Percentiles rank a stretch among this genome's conserved stretches.
These are phyloP conservation scores for Otocyon megalotis DNA, from an alignment of 2,113 vertebrate genomes.

Conservation along the genomic window DNA sequence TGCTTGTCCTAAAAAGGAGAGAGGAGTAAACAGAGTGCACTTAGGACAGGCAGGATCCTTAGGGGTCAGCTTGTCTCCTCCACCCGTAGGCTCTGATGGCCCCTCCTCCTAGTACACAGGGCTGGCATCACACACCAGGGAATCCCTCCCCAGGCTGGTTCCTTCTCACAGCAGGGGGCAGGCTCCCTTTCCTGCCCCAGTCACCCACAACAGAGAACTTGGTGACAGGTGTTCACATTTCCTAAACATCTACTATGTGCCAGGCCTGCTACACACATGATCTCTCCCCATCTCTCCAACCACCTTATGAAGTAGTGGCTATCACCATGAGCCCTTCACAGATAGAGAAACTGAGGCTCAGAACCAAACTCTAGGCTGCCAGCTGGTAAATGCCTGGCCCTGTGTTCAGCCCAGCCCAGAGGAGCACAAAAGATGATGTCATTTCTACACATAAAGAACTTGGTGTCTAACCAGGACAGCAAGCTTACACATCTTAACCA, in stretches of 20 bases:
- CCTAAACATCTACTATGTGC: neutral
- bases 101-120: neutral
- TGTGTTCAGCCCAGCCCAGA: neutral
- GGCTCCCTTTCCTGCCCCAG: neutral
- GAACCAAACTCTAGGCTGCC: neutral
- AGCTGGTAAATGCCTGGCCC: neutral
- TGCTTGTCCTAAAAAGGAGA: constrained; percentile 93
- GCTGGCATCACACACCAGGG: neutral
- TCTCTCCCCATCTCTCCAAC: neutral
- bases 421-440: neutral
- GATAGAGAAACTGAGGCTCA: neutral
- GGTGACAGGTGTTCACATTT: neutral
- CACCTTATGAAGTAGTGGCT: too few relatives aligned
- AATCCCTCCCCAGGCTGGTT: neutral
- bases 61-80: neutral
- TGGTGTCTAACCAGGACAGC: neutral
- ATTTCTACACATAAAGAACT: neutral
- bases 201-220: neutral
- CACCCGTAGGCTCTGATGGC: neutral
- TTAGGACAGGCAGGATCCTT: neutral
- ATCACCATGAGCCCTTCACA: neutral
- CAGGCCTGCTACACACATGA: neutral
- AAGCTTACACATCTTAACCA: neutral
- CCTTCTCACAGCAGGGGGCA: neutral
- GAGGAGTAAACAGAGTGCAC: neutral